Evolutionary conservation across 2,888 invertebrate genomes (phyloP).

Genomic region (Coleophora deauratella): DNA sequence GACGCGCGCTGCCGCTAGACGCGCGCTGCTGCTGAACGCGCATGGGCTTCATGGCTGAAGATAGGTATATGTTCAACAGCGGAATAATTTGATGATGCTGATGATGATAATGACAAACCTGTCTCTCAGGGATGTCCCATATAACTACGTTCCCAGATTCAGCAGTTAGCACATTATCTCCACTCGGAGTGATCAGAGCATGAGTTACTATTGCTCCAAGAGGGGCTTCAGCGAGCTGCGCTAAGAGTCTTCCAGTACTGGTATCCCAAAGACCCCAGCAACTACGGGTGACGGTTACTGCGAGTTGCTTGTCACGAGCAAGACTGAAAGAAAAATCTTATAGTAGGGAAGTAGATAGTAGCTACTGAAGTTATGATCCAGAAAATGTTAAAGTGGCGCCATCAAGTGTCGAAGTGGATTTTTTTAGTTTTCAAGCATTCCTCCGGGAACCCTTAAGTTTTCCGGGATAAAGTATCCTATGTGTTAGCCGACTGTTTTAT

Average conservation of each 20-base stretch:
- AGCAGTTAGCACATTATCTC: constrained; percentile 88
- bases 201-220: constrained; percentile 96
- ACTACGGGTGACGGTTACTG: constrained; percentile 93
- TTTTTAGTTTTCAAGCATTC: too few species aligned
- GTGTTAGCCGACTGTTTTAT: too few species aligned
- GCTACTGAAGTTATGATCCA: too few species aligned
- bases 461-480: too few species aligned
- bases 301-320: constrained; percentile 84
- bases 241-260: constrained; percentile 85
- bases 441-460: too few species aligned
- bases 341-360: neutral
- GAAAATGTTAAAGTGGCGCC: too few species aligned
- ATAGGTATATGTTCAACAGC: too few species aligned
- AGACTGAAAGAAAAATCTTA: constrained; percentile 75
- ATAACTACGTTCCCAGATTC: constrained; percentile 94
- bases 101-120: constrained; percentile 30
- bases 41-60: too few species aligned
- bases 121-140: constrained; percentile 79
- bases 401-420: too few species aligned
- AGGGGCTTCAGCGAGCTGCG: constrained; percentile 92
- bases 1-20: too few species aligned
- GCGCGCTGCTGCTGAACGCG: too few species aligned
- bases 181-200: constrained; percentile 89
- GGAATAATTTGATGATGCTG: too few species aligned
- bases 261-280: constrained; percentile 97